Evolutionary conservation across 2,888 invertebrate species (phyloP).

Genomic region (Maniola hyperantus): DNA sequence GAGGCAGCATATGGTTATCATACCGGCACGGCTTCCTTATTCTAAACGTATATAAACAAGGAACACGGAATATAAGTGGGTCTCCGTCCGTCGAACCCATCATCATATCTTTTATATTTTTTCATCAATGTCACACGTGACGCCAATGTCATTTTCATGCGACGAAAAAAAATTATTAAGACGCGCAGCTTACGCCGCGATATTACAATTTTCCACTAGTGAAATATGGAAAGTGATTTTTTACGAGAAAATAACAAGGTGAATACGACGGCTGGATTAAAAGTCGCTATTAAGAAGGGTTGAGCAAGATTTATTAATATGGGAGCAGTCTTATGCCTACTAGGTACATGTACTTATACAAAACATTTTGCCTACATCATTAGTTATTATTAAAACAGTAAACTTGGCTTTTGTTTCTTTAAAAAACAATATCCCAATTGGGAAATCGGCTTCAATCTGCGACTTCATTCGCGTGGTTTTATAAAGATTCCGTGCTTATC

Average conservation of each 20-base stretch:
- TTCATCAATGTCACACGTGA: conserved; percentile 83
- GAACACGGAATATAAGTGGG: conserved; percentile 37
- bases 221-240: conserved; percentile 82
- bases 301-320: conserved; percentile 53
- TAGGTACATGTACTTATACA: not conserved
- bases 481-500: too few relatives aligned
- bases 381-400: conserved; percentile 19
- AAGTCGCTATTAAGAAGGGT: conserved; percentile 63
- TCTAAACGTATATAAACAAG: conserved; percentile 38
- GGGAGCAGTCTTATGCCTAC: conserved; percentile 35
- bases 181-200: conserved; percentile 64
- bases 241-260: conserved; percentile 81
- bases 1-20: conserved; percentile 28
- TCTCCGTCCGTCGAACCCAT: conserved; percentile 63
- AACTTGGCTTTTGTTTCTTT: too few relatives aligned
- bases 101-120: conserved; percentile 81
- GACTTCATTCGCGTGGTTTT: too few relatives aligned
- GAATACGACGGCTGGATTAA: conserved; percentile 69
- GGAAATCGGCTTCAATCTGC: too few relatives aligned
- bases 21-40: conserved; percentile 24
- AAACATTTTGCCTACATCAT: conserved; percentile 23
- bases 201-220: conserved; percentile 81
- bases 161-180: conserved; percentile 80
- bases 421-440: too few relatives aligned
- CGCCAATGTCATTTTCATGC: conserved; percentile 81